Evolutionary conservation across 2,113 vertebrate species (phyloP).

Genomic region (Sitta europaea): DNA sequence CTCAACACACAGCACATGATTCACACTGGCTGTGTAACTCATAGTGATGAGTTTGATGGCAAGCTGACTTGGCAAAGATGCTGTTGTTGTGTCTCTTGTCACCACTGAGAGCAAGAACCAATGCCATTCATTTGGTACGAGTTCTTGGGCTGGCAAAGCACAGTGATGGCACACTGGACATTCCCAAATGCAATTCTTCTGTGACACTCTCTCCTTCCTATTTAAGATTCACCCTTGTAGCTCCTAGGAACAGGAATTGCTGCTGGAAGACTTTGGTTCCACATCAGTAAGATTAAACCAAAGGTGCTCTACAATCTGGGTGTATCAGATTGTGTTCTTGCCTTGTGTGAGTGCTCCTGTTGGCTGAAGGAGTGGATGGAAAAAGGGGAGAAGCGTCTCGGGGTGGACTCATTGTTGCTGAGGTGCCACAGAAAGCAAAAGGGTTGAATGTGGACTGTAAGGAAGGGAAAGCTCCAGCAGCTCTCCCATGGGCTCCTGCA

Average conservation of each 20-base stretch:
- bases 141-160: background rate
- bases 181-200: background rate
- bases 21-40: background rate
- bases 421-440: background rate
- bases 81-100: background rate
- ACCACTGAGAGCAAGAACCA: background rate
- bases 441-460: rapidly evolving
- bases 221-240: background rate
- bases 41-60: background rate
- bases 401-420: background rate
- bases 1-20: background rate
- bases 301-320: background rate
- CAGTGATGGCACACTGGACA: background rate
- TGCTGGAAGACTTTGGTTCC: background rate
- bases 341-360: background rate
- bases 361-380: background rate
- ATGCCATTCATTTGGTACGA: background rate
- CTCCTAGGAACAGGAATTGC: background rate
- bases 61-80: background rate
- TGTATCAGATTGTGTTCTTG: background rate
- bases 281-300: background rate
- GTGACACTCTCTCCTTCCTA: background rate
- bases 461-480: background rate
- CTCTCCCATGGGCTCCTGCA: background rate
- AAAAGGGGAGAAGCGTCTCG: rapidly evolving